phyloP scores from a whole-genome alignment of 2,797 vertebrate genomes.

The Smutsia temminckii region DNA sequence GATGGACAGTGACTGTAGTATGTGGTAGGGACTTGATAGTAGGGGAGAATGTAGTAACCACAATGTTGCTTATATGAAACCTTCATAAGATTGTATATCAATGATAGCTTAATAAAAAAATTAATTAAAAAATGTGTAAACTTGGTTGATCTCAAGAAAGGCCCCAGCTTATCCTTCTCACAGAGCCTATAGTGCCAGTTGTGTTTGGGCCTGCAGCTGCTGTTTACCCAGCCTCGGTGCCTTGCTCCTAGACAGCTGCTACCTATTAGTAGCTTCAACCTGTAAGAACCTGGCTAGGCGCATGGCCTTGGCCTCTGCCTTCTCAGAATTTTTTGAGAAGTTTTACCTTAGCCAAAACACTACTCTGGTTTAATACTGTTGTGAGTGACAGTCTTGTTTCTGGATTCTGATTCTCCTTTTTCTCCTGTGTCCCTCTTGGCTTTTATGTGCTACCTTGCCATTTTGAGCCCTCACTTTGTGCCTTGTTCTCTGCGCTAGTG shows the following conservation, averaged over 20 bases:
- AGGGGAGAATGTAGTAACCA: no score
- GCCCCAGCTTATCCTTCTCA: not conserved
- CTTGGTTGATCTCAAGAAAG: not conserved
- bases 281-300: not conserved
- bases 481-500: not conserved
- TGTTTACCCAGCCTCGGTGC: not conserved
- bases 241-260: not conserved
- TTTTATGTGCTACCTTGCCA: not conserved
- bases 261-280: not conserved
- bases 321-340: not conserved
- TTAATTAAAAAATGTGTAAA: not conserved
- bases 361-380: not conserved
- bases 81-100: no score
- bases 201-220: not conserved
- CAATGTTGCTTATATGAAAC: no score
- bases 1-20: no score
- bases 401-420: not conserved
- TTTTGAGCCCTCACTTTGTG: not conserved
- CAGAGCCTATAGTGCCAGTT: not conserved
- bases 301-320: fast-evolving
- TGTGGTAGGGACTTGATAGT: no score
- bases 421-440: not conserved
- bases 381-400: not conserved
- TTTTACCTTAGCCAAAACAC: not conserved
- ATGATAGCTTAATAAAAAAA: not conserved